Evolutionary conservation across 2,888 invertebrate genomes (phyloP).

Genomic region (Ypsolopha scabrella): DNA sequence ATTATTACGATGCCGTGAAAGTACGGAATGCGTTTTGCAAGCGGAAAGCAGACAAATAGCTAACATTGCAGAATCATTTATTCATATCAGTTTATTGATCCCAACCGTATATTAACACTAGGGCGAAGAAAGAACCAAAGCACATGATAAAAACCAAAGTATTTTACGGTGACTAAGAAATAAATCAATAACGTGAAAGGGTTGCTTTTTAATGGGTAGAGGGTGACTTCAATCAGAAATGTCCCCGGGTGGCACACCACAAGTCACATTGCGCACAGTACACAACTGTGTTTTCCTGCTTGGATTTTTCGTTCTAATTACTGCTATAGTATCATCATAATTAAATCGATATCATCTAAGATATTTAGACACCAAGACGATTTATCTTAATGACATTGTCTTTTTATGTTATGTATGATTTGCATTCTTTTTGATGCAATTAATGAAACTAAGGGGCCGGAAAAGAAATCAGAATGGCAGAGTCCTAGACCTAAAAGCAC

Average conservation of each 20-base stretch:
- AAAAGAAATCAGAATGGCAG: no score
- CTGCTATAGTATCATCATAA: conserved; percentile 5
- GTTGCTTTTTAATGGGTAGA: background rate
- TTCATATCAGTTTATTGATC: no score
- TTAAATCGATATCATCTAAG: background rate
- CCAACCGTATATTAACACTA: no score
- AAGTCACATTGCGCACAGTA: conserved; percentile 4
- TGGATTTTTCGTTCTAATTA: conserved; percentile 25
- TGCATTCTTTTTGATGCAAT: no score
- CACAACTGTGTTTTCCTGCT: conserved; percentile 24
- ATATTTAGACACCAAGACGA: no score
- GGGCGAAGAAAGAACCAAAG: no score
- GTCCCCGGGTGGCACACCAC: conserved; percentile 22
- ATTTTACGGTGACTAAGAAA: no score
- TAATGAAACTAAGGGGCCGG: no score
- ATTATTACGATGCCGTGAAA: conserved; percentile 65
- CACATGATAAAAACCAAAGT: no score
- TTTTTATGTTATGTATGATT: no score
- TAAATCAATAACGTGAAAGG: background rate
- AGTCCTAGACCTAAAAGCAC: no score
- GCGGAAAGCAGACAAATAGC: conserved; percentile 26
- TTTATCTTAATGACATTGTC: no score
- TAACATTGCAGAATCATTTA: background rate
- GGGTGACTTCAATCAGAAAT: conserved; percentile 17
- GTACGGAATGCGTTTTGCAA: conserved; percentile 53